A percentile compares a stretch with the other conserved stretches of the same genome.
These are phyloP conservation scores for Hyposmocoma kahamanoa DNA, from an alignment of 1,140 invertebrate genomes.

Conservation along the genomic window DNA sequence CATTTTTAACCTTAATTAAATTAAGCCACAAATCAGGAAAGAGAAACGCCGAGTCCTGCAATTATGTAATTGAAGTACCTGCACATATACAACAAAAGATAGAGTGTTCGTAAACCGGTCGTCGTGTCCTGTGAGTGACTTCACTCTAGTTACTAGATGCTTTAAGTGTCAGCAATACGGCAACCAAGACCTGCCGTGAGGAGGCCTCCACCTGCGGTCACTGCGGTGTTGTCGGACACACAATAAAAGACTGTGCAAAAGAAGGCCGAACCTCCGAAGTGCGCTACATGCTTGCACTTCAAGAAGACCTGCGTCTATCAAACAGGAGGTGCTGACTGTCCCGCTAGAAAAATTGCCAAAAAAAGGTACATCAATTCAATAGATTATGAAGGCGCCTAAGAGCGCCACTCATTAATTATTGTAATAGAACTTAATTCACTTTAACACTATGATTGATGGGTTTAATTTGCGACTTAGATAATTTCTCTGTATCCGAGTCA, in stretches of 20 bases:
- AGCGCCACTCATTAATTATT: slow-evolving; percentile 1
- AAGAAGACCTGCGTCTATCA: slow-evolving; percentile 4
- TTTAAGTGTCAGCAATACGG: neutral
- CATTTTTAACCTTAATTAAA: neutral
- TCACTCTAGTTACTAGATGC: neutral
- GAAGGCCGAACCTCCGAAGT: neutral
- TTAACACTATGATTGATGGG: too few relatives aligned
- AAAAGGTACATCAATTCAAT: slow-evolving; percentile 6
- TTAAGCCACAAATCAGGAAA: neutral
- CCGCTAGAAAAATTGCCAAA: slow-evolving; percentile 3
- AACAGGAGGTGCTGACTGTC: slow-evolving; percentile 1
- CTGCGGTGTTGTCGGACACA: slow-evolving; percentile 1
- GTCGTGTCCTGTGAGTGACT: neutral
- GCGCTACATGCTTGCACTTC: slow-evolving; percentile 4
- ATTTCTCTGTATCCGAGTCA: too few relatives aligned
- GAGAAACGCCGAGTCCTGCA: neutral
- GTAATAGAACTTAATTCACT: too few relatives aligned
- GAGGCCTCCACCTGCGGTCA: neutral
- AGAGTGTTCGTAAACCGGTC: neutral
- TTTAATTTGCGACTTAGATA: too few relatives aligned
- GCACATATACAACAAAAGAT: neutral
- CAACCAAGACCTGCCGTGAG: neutral
- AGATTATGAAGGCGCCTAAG: slow-evolving; percentile 8
- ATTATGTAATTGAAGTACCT: neutral
- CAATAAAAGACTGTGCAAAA: neutral